Percentiles rank a stretch among this genome's conserved stretches.
phyloP scores from a whole-genome alignment of 2,797 vertebrate species.

The Sciaenops ocellatus region DNA sequence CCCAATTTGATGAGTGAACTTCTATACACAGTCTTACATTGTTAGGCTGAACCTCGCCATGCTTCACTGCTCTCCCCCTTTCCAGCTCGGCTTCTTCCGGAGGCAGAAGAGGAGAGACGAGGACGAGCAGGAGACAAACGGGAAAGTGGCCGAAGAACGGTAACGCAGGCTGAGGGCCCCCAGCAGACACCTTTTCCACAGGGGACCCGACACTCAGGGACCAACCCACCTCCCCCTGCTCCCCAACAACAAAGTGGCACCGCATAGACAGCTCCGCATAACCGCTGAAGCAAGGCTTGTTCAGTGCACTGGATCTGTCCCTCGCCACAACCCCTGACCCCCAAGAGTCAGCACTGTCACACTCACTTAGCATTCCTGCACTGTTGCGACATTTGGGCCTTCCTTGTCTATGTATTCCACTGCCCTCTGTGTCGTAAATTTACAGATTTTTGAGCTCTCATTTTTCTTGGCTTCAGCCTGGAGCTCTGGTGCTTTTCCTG shows the following conservation, averaged over 20 bases:
- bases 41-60: not conserved
- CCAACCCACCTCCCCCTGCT: slow-evolving; percentile 68
- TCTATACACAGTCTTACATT: too few species aligned
- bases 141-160: slow-evolving; percentile 89
- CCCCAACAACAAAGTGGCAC: slow-evolving; percentile 59
- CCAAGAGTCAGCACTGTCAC: slow-evolving; percentile 76
- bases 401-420: slow-evolving; percentile 35
- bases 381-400: slow-evolving; percentile 67
- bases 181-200: slow-evolving; percentile 72
- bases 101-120: slow-evolving; percentile 87
- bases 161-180: slow-evolving; percentile 82
- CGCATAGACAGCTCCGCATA: slow-evolving; percentile 45
- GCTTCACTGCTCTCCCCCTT: slow-evolving; percentile 19
- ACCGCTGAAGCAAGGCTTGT: slow-evolving; percentile 64
- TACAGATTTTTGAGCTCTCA: slow-evolving; percentile 44
- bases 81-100: slow-evolving; percentile 96
- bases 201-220: slow-evolving; percentile 87
- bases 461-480: slow-evolving; percentile 35
- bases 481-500: slow-evolving; percentile 42
- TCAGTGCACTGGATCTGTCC: slow-evolving; percentile 76
- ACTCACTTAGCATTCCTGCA: slow-evolving; percentile 75
- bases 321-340: slow-evolving; percentile 62
- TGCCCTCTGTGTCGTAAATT: slow-evolving; percentile 54
- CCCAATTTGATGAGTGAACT: not conserved
- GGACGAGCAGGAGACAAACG: slow-evolving; percentile 81